Evolutionary conservation across 2,888 invertebrate genomes (phyloP), one percentile per base, ranked within the genome.

Genomic region (Hecatera dysodea): DNA sequence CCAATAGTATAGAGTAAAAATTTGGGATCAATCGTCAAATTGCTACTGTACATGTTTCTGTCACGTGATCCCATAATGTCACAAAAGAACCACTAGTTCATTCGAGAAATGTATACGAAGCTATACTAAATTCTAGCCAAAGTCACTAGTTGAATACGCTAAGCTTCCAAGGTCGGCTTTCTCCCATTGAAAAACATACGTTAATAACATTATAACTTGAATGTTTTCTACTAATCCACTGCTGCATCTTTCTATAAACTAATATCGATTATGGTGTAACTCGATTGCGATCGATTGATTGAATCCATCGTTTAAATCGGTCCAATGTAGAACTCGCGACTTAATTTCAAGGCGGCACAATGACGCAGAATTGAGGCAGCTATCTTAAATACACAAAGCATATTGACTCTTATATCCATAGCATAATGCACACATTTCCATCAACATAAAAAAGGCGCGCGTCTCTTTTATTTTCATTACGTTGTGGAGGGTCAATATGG

Each of bases 151-250:
- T 71, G 22, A 55, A 48, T 53, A 33, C 17, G 17, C 56, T 63
- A 33, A 9, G 17, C n/a, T 17, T 8, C 4, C 19, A 36, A 52
- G 7, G 44, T 24, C 9, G 15, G n/a, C 17, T 57, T 42, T 27
- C 27, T 59, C 17, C 22, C 56, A 73, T 56, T 29, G 0, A 57
- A 65, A 33, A 11, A 24, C 27, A 39, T 19, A 8, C 27, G 44
- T 29, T 64, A 39, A 22, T 80, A 56, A 70, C 24, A 42, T n/a
- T 1, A 42, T 50, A 24, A 46, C 3, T 6, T 12, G 0, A 12
- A 46, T 70, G 56, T 77, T 77, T 36, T 56, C n/a, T 27, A 52
- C 19, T 73, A 73, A 75, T 33, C 1, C 27, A 62, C 42, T 42
- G 15, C 39, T 29, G n/a, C n/a, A n/a, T n/a, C n/a, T n/a, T n/a